phyloP scores from a whole-genome alignment of 2,797 vertebrate species.

The Aythya fuligula region DNA sequence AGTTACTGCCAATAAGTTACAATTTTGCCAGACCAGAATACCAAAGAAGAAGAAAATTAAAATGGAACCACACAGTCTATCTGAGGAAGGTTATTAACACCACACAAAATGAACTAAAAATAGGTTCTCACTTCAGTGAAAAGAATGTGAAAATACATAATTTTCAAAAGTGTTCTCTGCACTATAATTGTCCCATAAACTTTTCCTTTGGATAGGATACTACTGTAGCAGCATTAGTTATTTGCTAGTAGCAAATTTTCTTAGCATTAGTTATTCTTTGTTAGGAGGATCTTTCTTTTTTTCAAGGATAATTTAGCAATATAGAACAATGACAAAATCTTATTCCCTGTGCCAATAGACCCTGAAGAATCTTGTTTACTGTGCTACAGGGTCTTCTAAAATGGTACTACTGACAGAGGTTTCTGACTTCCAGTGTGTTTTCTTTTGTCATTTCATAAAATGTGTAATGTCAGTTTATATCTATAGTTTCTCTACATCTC shows the following conservation, averaged over 20 bases:
- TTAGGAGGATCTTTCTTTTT: neutral
- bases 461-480: slow-evolving; percentile 35
- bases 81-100: neutral
- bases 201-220: neutral
- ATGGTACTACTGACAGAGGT: neutral
- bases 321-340: neutral
- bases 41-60: neutral
- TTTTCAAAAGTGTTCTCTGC: neutral
- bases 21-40: neutral
- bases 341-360: neutral
- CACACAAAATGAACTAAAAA: neutral
- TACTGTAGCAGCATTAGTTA: neutral
- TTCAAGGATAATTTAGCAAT: slow-evolving; percentile 22
- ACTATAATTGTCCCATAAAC: neutral
- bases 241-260: neutral
- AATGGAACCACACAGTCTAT: neutral
- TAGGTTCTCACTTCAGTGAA: neutral
- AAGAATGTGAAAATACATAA: neutral
- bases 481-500: neutral
- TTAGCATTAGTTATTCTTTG: neutral
- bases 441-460: slow-evolving; percentile 47
- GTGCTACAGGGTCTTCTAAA: neutral
- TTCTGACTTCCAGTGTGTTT: neutral
- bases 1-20: neutral
- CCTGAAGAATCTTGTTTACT: slow-evolving; percentile 3